Base-by-base conservation (phyloP, 2,113 vertebrate genomes). In the Melanerpes aurifrons region DNA sequence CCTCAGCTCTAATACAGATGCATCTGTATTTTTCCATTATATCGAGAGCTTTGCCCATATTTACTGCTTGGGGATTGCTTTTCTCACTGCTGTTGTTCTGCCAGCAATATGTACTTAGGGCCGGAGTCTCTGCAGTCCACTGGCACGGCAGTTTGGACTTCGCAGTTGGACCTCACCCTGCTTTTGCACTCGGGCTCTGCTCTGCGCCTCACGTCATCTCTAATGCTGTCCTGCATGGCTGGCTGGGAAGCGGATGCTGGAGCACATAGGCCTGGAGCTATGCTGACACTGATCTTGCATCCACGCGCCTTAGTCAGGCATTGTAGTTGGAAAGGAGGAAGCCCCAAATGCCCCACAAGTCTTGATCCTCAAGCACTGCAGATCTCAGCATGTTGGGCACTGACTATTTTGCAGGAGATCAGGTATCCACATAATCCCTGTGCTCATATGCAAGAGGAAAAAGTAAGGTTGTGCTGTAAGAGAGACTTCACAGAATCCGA, bases 31-130 rank as follows among this genome's bases (percentile, higher is more conserved):
- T 96, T 95, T 92, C 82, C 85, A 62, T 89, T 85, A 4, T 74
- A 48, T 74, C 0, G 28, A 87, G 31, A 92, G 71, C 84, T 85
- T 88, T 96, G 91, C 92, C 90, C 89, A 0, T 90, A 76, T 95
- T 95, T 95, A 63, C 89, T 91, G 89, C 94, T 94, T 50, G n/a
- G 91, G 93, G 95, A 93, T 58, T 95, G 91, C 92, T 95, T 90
- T 87, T 82, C 94, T 73, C 89, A 68, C 84, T 77, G 96, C 80
- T 95, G 63, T 68, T 89, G 35, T 92, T 64, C 87, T 74, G 94
- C 95, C 96, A 96, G 89, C 86, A 93, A 12, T 32, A 54, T 62
- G 85, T 74, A 48, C 84, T 74, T 61, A 9, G 0, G 73, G 79
- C 72, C 6, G 2, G 63, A 90, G 89, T 47, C 87, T 84, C 86